Evolutionary conservation across 2,797 vertebrate species (phyloP).

Genomic region (Phrynocephalus guinanensis): DNA sequence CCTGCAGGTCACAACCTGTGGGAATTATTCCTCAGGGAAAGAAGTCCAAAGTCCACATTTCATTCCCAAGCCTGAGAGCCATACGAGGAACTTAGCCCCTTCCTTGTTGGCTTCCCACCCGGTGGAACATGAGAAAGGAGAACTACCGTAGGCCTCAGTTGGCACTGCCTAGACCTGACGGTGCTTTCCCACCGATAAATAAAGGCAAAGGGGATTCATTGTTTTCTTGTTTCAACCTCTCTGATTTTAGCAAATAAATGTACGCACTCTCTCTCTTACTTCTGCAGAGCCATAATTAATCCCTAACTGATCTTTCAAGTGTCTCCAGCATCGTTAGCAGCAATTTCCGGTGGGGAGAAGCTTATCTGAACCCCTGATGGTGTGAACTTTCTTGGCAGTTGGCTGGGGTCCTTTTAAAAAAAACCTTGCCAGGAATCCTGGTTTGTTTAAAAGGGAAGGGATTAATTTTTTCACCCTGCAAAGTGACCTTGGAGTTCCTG

Average conservation of each 20-base stretch:
- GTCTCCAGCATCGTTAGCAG: slow-evolving; percentile 57
- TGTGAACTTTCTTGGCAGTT: slow-evolving; percentile 66
- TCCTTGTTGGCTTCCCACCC: no score
- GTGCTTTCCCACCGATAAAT: neutral
- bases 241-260: slow-evolving; percentile 35
- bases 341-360: slow-evolving; percentile 71
- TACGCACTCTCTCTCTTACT: slow-evolving; percentile 14
- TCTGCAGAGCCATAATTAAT: slow-evolving; percentile 40
- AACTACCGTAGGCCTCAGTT: neutral
- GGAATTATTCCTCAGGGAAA: neutral
- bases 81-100: no score
- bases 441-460: slow-evolving; percentile 49
- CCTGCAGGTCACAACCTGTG: neutral
- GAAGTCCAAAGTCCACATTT: neutral
- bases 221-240: slow-evolving; percentile 28
- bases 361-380: slow-evolving; percentile 67
- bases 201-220: slow-evolving; percentile 4
- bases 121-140: no score
- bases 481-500: slow-evolving; percentile 53
- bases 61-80: no score
- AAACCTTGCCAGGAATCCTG: slow-evolving; percentile 63
- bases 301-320: slow-evolving; percentile 63
- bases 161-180: neutral
- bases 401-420: slow-evolving; percentile 64
- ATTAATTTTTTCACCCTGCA: slow-evolving; percentile 58